Conservation (phyloP, 2,888 invertebrate species). For the Pachliopta kotzebuea region DNA sequence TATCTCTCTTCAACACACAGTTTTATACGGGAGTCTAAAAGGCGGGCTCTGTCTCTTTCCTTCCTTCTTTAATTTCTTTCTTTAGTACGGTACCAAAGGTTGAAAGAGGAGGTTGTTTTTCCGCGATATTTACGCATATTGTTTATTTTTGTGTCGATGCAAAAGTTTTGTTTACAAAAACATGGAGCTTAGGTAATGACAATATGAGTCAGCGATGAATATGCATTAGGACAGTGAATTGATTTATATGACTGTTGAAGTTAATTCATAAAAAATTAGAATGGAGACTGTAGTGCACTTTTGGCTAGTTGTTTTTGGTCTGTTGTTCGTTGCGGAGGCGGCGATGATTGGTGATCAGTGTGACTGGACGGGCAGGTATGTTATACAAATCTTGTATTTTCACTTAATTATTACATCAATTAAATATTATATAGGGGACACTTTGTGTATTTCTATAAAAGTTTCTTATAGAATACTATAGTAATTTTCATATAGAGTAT, state of each 20-base stretch:
- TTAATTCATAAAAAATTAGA: slow-evolving; percentile 48
- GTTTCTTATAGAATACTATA: no score
- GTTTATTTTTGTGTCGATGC: slow-evolving; percentile 48
- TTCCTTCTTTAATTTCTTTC: slow-evolving; percentile 37
- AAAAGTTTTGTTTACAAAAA: slow-evolving; percentile 34
- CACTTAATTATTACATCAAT: slow-evolving; percentile 34
- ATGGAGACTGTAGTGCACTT: slow-evolving; percentile 45
- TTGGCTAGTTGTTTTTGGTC: slow-evolving; percentile 67
- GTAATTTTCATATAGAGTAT: no score
- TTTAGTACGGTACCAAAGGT: slow-evolving; percentile 49
- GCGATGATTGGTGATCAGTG: slow-evolving; percentile 84
- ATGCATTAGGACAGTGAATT: slow-evolving; percentile 29
- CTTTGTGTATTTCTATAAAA: neutral
- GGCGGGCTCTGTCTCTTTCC: slow-evolving; percentile 32
- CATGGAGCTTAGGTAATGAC: slow-evolving; percentile 39
- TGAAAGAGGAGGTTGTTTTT: slow-evolving; percentile 36
- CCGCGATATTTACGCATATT: slow-evolving; percentile 36
- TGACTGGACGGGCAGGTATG: slow-evolving; percentile 86
- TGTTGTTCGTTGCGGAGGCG: slow-evolving; percentile 70
- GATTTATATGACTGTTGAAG: slow-evolving; percentile 36
- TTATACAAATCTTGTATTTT: slow-evolving; percentile 32
- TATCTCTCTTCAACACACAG: slow-evolving; percentile 48
- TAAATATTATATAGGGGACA: neutral
- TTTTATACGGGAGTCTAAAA: slow-evolving; percentile 28
- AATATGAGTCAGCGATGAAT: slow-evolving; percentile 42